Base-by-base conservation (phyloP, 1,140 invertebrate species). In the Tetramorium parvispinum region DNA sequence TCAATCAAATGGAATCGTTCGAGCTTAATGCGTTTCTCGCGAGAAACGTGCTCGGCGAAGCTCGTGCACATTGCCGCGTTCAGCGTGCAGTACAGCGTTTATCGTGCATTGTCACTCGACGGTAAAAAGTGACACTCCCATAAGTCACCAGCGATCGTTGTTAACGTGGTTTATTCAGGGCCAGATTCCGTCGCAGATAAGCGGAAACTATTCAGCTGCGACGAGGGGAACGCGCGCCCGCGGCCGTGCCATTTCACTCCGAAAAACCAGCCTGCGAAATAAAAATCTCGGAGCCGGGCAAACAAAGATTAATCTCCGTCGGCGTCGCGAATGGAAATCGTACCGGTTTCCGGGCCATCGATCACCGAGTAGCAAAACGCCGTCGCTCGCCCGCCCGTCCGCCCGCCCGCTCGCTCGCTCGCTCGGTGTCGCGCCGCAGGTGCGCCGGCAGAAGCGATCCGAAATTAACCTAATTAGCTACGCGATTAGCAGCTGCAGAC, bases 401-500 rank as follows among this genome's bases (percentile, higher is more conserved):
- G 46, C 13, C n/a, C n/a, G 32, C 32, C 3, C 32, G 32, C 32
- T 4, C 32, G 32, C 32, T 13, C 65, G 32, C 11, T 63, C 59
- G 59, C 76, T 8, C 8, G 37, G 55, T 16, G 78, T 82, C 59
- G 57, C 43, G 61, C 77, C 65, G 82, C 82, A 85, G 71, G 73
- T 85, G 82, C 32, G 59, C 73, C 70, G 82, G 61, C 46, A 76
- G 55, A 75, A 46, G 43, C 68, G 75, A 79, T 75, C 24, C 68
- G 53, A 82, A 86, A 88, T 89, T 86, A 86, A 89, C 70, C 71
- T 88, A 89, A 89, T 89, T 88, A 88, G 70, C 85, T 55, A 32
- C 40, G 55, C 85, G 70, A 89, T 86, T 86, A 89, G 70, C 49
- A 78, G 71, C 77, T 55, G 32, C 79, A 73, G 79, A 83, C 79